Percentiles rank a stretch among this genome's conserved stretches.
phyloP scores from a whole-genome alignment of 2,888 invertebrate species.

The Polymixis flavicincta region DNA sequence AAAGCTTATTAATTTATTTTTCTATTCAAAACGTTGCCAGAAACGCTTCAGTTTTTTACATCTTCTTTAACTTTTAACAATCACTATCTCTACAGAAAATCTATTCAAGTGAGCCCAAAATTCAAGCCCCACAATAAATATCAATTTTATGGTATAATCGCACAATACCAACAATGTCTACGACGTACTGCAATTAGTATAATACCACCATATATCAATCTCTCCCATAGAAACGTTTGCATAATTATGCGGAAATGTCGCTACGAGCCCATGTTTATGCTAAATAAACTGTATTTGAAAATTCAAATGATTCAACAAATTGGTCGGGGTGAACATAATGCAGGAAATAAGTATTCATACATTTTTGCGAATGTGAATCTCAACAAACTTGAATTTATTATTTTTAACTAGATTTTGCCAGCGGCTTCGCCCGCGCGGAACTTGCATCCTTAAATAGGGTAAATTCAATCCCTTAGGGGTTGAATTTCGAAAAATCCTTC shows the following conservation, averaged over 20 bases:
- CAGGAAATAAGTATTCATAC: constrained; percentile 27
- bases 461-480: no score
- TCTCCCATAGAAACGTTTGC: constrained; percentile 74
- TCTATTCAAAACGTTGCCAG: constrained; percentile 4
- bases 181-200: constrained; percentile 82
- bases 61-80: constrained; percentile 1
- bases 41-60: neutral
- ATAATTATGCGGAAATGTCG: constrained; percentile 78
- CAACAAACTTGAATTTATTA: constrained; percentile 9
- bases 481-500: no score
- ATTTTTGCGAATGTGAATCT: constrained; percentile 30
- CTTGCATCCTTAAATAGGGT: no score
- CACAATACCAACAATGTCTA: constrained; percentile 74
- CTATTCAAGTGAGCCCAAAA: constrained; percentile 25
- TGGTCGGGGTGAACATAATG: constrained; percentile 70
- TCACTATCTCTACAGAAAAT: neutral
- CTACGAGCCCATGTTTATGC: constrained; percentile 87
- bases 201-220: constrained; percentile 85
- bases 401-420: no score
- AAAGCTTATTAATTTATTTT: no score
- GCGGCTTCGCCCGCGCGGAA: no score
- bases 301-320: constrained; percentile 77
- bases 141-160: constrained; percentile 76
- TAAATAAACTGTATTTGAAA: constrained; percentile 76
- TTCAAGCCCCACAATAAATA: constrained; percentile 66